A percentile compares a stretch with the other conserved stretches of the same genome.
phyloP scores from a whole-genome alignment of 2,797 vertebrate genomes.

The Coranthus polyacanthus region DNA sequence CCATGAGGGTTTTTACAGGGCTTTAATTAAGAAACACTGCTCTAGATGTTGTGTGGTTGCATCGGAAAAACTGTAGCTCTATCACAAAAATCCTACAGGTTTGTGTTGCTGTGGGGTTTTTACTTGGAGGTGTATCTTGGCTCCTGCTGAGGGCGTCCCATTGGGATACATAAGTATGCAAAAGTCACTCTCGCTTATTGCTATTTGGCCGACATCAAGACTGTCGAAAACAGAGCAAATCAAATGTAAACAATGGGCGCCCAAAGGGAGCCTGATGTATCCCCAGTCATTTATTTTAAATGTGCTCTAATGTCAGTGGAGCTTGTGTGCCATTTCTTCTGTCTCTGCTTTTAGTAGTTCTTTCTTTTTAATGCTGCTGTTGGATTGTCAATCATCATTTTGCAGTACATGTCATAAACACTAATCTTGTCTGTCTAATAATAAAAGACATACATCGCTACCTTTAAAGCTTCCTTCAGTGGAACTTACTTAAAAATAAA shows the following conservation, averaged over 20 bases:
- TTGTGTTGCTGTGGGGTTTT: conserved; percentile 62
- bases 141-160: conserved; percentile 36
- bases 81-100: conserved; percentile 61
- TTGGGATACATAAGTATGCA: conserved; percentile 14
- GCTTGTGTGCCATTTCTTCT: conserved; percentile 66
- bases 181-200: conserved; percentile 12
- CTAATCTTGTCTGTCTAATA: neutral
- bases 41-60: conserved; percentile 65
- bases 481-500: too few species aligned
- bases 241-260: conserved; percentile 24
- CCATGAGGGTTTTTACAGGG: conserved; percentile 42
- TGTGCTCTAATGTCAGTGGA: conserved; percentile 69
- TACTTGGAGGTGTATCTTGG: conserved; percentile 65
- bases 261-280: conserved; percentile 65
- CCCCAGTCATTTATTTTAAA: conserved; percentile 65
- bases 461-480: too few species aligned
- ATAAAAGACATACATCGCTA: too few species aligned
- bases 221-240: conserved; percentile 38
- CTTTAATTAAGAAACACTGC: conserved; percentile 70
- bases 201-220: conserved; percentile 49
- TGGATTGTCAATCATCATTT: conserved; percentile 27
- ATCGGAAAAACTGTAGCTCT: conserved; percentile 45
- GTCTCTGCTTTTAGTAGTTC: conserved; percentile 49
- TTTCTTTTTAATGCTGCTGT: conserved; percentile 28
- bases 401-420: neutral